Evolutionary conservation across 2,797 vertebrate species (phyloP), one percentile per base, ranked within the genome.

Genomic region (Gallinago solitaria): DNA sequence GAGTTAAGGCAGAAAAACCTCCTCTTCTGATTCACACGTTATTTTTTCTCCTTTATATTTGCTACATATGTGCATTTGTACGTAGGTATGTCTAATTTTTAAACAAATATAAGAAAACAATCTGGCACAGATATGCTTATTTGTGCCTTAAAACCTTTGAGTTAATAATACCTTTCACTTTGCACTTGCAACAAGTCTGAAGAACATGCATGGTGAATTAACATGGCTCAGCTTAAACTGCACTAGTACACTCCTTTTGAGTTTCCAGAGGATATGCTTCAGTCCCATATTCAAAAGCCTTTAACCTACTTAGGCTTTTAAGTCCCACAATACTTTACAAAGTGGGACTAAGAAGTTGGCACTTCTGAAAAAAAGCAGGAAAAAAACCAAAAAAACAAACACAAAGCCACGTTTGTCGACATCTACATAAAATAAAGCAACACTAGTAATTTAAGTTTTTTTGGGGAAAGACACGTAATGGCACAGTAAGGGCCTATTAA

Each of bases 361-460:
- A 45, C 7, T 51, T 45, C 9, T 4, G 16, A 3, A 5, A 23
- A n/a, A 47, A 45, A 41, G 12, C 23, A 9, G 20, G 41, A 41
- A 41, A 43, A 19, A 30, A 59, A 8, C 4, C 50, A 41, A 15
- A 4, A 24, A 4, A 24, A 28, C 10, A 3, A 33, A 41, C 35
- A 6, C 32, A 50, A 59, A 56, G 6, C 17, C 4, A 35, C 0
- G 0, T 39, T 60, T 82, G 27, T n/a, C 35, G n/a, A 33, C 2
- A 3, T 14, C 69, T 60, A 68, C 10, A 24, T 27, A 35, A 61
- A 70, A 76, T 27, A 51, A 39, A 79, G 10, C 14, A 25, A 50
- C 33, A 13, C 1, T 10, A 74, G 11, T 35, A n/a, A 65, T 53
- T 74, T 39, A 47, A 41, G 11, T 47, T 74, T 75, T 37, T 14